These are phyloP conservation scores for Sebastes steindachneri DNA, from an alignment of 2,797 vertebrate genomes.

Conservation along the genomic window DNA sequence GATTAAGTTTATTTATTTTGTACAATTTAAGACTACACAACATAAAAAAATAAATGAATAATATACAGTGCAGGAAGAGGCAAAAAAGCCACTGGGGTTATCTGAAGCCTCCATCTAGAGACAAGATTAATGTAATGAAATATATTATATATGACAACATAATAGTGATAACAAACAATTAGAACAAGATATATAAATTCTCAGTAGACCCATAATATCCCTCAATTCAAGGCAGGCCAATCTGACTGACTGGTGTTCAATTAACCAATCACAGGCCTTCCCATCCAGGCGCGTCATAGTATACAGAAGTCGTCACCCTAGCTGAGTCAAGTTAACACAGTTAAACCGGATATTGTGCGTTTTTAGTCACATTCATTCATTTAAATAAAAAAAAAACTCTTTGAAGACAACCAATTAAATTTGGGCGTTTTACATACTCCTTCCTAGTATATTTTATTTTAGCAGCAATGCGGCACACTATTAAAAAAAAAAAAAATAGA, in stretches of 20 bases:
- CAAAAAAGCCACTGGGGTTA: too few species aligned
- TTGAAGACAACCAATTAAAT: neutral
- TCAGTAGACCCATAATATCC: neutral
- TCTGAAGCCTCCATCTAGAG: too few species aligned
- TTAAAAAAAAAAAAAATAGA: neutral
- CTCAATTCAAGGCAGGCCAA: neutral
- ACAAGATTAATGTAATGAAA: too few species aligned
- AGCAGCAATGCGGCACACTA: fast-evolving
- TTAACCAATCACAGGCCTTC: neutral
- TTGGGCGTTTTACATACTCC: fast-evolving
- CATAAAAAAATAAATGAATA: too few species aligned
- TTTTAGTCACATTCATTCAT: neutral
- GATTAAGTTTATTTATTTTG: neutral
- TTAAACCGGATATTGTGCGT: neutral
- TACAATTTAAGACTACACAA: too few species aligned
- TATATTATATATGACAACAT: too few species aligned
- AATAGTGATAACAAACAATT: too few species aligned
- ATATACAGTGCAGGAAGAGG: too few species aligned
- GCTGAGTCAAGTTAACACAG: neutral
- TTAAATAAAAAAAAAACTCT: neutral
- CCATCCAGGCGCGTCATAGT: neutral
- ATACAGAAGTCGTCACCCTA: too few species aligned
- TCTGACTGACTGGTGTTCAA: neutral
- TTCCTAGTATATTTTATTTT: fast-evolving
- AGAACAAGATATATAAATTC: neutral